phyloP scores from a whole-genome alignment of 2,113 vertebrate genomes.

The Sinocyclocheilus rhinocerous region DNA sequence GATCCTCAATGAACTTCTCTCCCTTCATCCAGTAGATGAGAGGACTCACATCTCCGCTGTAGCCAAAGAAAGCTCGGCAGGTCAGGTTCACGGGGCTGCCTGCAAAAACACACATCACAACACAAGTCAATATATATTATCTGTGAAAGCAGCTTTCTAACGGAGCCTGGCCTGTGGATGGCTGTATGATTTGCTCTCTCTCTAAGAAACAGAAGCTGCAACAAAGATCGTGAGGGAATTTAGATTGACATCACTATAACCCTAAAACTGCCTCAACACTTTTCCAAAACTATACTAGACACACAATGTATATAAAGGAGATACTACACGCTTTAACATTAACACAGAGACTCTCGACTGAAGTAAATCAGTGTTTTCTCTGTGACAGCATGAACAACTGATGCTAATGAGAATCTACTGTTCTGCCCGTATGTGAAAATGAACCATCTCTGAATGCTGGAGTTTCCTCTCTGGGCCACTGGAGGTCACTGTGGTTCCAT shows the following conservation, averaged over 20 bases:
- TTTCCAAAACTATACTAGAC: not conserved
- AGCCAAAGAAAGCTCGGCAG: slow-evolving; percentile 96
- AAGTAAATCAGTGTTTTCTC: not conserved
- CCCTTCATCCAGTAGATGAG: slow-evolving; percentile 99
- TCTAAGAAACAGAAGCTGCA: not conserved
- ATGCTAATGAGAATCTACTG: not conserved
- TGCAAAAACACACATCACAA: slow-evolving; percentile 65
- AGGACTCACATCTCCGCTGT: slow-evolving; percentile 93
- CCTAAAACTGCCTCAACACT: not conserved
- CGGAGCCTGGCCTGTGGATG: not conserved
- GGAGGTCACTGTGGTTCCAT: slow-evolving; percentile 66
- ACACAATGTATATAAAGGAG: not conserved
- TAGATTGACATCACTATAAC: not conserved
- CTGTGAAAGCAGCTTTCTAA: not conserved
- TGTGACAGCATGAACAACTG: not conserved
- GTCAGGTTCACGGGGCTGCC: slow-evolving; percentile 90
- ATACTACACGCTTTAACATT: not conserved
- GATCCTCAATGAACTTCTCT: slow-evolving; percentile 97
- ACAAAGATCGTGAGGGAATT: not conserved
- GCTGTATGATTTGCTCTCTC: not conserved
- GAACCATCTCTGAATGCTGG: not conserved
- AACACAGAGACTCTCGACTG: not conserved
- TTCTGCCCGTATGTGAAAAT: not conserved
- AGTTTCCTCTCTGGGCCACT: slow-evolving; percentile 52
- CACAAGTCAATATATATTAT: not conserved